Base-by-base conservation (phyloP, 2,113 vertebrate species). In the Tinamus guttatus region DNA sequence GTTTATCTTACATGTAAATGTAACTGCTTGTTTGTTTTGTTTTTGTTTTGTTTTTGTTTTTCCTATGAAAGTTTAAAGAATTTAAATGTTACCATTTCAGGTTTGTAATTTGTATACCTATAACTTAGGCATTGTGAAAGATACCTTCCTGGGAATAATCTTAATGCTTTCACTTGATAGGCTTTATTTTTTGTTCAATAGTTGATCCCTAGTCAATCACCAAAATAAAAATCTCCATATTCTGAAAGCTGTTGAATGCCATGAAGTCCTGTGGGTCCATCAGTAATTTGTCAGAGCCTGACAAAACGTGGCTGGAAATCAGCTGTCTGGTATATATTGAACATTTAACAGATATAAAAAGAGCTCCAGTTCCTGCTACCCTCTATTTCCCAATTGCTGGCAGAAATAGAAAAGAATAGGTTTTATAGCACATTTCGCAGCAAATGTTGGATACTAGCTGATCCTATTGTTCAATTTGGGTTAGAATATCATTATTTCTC, bases 41-140 rank as follows among this genome's bases (percentile, higher is more conserved):
- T 49, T 49, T 21, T 49, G 40, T 41, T 41, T 41, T 41, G 7
- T 22, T 49, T 16, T 1, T 0, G 0, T 52, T 56, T 64, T 52
- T 77, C 30, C 43, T 24, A 41, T 20, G 12, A 52, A 13, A 25
- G 13, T 45, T 60, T 52, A 7, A 54, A 43, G 20, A 63, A 45
- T 70, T 79, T 78, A 78, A 70, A 52, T 13, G 8, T 36, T 34
- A 43, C 27, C 6, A 36, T 13, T 17, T 79, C 74, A 63, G 25
- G 27, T 56, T 70, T 78, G 27, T 52, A 52, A 71, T n/a, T 63
- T 70, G 24, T 52, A 52, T 60, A n/a, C n/a, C 5, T 62, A 2
- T 76, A 32, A 45, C 11, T 32, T 27, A 62, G 32, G 58, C 32
- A 52, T 60, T 25, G 24, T 82, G 45, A 52, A 52, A 54, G 27